Evolutionary conservation across 2,888 invertebrate species (phyloP).

Genomic region (Nipponacmea schrenckii): DNA sequence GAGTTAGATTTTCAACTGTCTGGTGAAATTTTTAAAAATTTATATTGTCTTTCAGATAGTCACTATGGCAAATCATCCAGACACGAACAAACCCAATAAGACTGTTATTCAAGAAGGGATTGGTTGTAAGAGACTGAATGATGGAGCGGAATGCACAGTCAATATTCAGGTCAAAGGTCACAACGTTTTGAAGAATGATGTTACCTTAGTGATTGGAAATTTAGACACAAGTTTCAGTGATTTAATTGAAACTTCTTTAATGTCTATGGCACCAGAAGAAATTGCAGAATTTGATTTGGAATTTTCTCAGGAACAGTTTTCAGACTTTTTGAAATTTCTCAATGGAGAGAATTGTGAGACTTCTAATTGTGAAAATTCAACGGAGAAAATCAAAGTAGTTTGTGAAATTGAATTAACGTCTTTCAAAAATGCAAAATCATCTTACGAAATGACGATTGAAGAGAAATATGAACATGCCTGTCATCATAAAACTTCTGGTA

Average conservation of each 20-base stretch:
- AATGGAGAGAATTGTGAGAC: too few relatives aligned
- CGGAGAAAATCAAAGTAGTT: too few relatives aligned
- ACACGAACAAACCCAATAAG: not conserved
- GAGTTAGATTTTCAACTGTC: too few relatives aligned
- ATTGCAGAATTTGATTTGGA: constrained; percentile 21
- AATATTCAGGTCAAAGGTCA: constrained; percentile 10
- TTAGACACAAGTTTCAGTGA: constrained; percentile 54
- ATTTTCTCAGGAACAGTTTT: not conserved
- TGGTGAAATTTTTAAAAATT: too few relatives aligned
- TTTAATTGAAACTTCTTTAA: constrained; percentile 53
- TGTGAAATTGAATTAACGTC: constrained; percentile 17
- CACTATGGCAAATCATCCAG: too few relatives aligned
- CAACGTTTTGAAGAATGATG: constrained; percentile 21
- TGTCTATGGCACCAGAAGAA: constrained; percentile 49
- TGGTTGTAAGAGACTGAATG: constrained; percentile 22
- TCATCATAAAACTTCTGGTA: constrained; percentile 66
- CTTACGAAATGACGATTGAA: constrained; percentile 33
- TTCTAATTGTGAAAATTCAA: too few relatives aligned
- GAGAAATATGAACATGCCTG: constrained; percentile 41
- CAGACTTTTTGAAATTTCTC: too few relatives aligned
- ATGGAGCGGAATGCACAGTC: constrained; percentile 16
- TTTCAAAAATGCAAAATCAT: constrained; percentile 24
- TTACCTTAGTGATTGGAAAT: constrained; percentile 43
- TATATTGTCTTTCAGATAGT: too few relatives aligned
- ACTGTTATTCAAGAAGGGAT: constrained; percentile 5